phyloP scores from a whole-genome alignment of 2,797 vertebrate genomes.

The Dryobates pubescens region DNA sequence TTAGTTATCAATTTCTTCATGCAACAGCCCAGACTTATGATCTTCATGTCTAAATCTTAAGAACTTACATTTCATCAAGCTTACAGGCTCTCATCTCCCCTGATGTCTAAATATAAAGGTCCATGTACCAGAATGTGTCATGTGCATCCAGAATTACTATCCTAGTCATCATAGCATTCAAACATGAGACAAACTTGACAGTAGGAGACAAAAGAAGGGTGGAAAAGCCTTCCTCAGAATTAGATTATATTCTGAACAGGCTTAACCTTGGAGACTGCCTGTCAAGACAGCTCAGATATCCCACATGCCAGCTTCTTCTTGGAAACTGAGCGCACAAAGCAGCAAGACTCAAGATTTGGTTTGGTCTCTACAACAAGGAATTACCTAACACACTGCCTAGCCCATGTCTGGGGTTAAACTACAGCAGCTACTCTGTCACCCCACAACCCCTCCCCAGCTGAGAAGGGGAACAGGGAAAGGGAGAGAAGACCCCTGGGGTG shows the following conservation, averaged over 20 bases:
- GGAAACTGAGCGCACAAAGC: not conserved
- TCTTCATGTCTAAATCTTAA: not conserved
- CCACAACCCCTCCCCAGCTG: too few relatives aligned
- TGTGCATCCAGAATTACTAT: not conserved
- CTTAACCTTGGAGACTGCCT: not conserved
- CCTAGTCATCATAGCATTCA: not conserved
- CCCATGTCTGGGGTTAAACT: too few relatives aligned
- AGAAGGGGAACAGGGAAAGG: too few relatives aligned
- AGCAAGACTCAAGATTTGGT: not conserved
- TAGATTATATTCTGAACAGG: not conserved
- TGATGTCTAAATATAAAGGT: not conserved
- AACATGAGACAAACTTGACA: not conserved
- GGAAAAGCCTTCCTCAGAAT: not conserved
- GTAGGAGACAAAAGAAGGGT: not conserved
- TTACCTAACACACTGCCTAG: not conserved
- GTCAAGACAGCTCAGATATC: not conserved
- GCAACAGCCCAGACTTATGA: not conserved
- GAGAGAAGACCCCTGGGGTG: too few relatives aligned
- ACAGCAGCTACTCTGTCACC: too few relatives aligned
- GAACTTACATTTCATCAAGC: not conserved
- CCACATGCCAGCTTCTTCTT: not conserved
- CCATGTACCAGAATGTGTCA: not conserved
- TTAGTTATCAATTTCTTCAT: not conserved
- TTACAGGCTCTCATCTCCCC: not conserved
- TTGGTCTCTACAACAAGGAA: not conserved